Evolutionary conservation across 2,888 invertebrate genomes (phyloP).

Genomic region (Pseudoips prasinana): DNA sequence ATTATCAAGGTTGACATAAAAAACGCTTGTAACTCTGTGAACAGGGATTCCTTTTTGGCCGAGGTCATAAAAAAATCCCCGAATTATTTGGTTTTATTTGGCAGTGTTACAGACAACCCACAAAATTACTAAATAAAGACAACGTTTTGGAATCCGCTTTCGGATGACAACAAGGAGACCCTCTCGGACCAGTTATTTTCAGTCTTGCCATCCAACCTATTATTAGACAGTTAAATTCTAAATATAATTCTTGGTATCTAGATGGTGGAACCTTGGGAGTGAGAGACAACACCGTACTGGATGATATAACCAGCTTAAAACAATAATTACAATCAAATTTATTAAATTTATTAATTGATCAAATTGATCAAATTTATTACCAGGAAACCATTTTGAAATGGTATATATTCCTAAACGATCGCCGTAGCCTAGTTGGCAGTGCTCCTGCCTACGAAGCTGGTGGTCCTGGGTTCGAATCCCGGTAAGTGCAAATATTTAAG

Average conservation of each 20-base stretch:
- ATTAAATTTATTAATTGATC: no score
- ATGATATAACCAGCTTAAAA: neutral
- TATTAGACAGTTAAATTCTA: neutral
- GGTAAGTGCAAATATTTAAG: no score
- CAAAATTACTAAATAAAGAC: neutral
- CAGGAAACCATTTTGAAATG: no score
- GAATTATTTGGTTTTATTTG: neutral
- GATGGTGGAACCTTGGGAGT: neutral
- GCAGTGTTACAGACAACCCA: neutral
- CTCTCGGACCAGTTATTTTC: neutral
- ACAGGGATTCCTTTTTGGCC: neutral
- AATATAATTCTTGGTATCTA: neutral
- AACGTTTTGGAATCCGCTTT: neutral
- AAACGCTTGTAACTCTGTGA: neutral
- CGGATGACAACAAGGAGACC: slow-evolving; percentile 1
- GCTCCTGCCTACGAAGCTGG: no score
- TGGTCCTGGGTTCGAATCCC: no score
- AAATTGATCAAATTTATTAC: no score
- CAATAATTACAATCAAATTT: no score
- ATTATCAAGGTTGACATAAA: neutral
- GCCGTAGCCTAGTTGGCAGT: no score
- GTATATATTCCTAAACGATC: no score
- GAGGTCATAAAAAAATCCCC: neutral
- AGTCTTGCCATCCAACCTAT: neutral
- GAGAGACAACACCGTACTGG: neutral